Evolutionary conservation across 2,797 vertebrate species (phyloP).

Genomic region (Ammospiza maritima): DNA sequence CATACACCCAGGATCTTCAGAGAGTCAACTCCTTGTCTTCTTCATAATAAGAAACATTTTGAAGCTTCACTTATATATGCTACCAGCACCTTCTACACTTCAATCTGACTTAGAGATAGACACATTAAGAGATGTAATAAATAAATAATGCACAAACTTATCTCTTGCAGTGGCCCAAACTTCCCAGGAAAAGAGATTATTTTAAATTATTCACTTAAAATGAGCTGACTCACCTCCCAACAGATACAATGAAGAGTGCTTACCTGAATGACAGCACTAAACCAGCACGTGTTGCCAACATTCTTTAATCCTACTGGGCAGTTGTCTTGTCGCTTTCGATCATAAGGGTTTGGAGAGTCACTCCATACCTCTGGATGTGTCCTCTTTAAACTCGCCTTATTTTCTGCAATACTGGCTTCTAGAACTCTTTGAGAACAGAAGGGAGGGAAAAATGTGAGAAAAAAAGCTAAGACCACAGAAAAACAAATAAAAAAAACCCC

Average conservation of each 20-base stretch:
- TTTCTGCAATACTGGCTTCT: slow-evolving; percentile 98
- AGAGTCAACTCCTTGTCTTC: background rate
- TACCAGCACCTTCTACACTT: background rate
- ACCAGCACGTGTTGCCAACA: slow-evolving; percentile 99
- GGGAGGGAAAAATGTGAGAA: slow-evolving; percentile 8
- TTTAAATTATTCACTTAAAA: background rate
- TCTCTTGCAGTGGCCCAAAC: background rate
- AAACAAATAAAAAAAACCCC: background rate
- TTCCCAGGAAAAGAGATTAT: background rate
- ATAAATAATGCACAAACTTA: background rate
- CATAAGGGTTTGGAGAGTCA: slow-evolving; percentile 95
- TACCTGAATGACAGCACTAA: slow-evolving; percentile 99
- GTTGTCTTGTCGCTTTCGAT: slow-evolving; percentile 92
- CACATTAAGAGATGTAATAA: background rate
- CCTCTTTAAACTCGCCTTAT: slow-evolving; percentile 95
- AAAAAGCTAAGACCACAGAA: background rate
- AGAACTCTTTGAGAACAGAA: slow-evolving; percentile 85
- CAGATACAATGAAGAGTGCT: background rate
- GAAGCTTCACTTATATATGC: background rate
- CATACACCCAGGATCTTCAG: background rate
- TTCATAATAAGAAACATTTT: background rate
- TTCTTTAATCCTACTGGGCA: slow-evolving; percentile 97
- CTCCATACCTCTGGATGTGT: slow-evolving; percentile 95
- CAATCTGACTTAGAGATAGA: background rate
- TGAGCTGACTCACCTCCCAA: background rate